These are phyloP conservation scores for Amphiprion clarkii DNA, from an alignment of 2,797 vertebrate species.

Conservation along the genomic window DNA sequence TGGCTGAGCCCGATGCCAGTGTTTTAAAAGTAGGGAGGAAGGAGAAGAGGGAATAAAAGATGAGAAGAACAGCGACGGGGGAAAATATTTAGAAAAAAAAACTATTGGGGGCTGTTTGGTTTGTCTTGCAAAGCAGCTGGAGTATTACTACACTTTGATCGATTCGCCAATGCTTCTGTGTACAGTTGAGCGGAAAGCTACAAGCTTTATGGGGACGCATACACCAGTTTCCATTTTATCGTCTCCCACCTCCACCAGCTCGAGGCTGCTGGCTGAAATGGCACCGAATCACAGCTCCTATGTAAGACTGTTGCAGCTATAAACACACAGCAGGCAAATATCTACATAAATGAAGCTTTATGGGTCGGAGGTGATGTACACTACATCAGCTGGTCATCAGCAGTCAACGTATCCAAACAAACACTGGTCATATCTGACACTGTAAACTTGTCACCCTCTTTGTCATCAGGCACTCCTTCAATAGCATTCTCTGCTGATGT, in stretches of 20 bases:
- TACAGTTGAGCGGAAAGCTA: conserved; percentile 31
- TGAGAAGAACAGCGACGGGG: conserved; percentile 35
- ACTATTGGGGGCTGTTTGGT: conserved; percentile 36
- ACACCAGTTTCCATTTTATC: conserved; percentile 25
- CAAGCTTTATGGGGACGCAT: conserved; percentile 28
- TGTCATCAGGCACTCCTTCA: too few relatives aligned
- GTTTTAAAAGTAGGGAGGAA: conserved; percentile 52
- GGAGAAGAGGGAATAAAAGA: conserved; percentile 47
- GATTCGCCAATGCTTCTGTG: conserved; percentile 37
- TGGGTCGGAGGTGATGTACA: background rate
- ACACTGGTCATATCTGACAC: background rate
- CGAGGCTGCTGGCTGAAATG: conserved; percentile 20
- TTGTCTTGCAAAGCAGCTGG: conserved; percentile 32
- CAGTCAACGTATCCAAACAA: background rate
- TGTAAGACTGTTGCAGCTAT: conserved; percentile 21
- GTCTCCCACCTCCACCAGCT: conserved; percentile 6
- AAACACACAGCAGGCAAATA: conserved; percentile 26
- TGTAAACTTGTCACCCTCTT: background rate
- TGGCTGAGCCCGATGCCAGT: conserved; percentile 61
- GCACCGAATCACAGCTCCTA: conserved; percentile 20
- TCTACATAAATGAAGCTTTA: conserved; percentile 12
- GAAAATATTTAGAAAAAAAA: conserved; percentile 7
- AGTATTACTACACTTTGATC: conserved; percentile 41
- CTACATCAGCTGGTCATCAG: background rate
- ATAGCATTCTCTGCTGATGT: background rate